These are phyloP conservation scores for Panzeria rudis DNA, from an alignment of 2,888 invertebrate species.

Conservation along the genomic window DNA sequence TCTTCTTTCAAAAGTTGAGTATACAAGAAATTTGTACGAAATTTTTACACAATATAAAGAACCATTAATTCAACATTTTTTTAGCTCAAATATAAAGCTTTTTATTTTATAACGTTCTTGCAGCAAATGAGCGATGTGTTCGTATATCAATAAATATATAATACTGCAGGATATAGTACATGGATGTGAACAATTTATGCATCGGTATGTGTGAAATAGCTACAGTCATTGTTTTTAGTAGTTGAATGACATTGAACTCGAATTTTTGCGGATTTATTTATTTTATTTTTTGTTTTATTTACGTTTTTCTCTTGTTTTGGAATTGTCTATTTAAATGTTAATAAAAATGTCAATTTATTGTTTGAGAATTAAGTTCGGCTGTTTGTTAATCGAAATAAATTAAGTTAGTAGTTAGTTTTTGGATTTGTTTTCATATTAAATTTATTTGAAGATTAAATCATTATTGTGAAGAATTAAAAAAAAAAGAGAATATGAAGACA, in stretches of 20 bases:
- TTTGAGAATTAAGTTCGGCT: conserved; percentile 42
- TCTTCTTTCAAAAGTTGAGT: no score
- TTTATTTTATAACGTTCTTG: no score
- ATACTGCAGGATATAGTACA: not conserved
- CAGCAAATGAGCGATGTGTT: no score
- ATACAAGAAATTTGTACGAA: no score
- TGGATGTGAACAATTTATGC: not conserved
- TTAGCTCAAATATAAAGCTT: no score
- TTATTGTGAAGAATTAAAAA: not conserved
- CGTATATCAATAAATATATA: not conserved
- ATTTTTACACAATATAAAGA: no score
- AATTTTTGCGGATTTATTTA: conserved; percentile 42
- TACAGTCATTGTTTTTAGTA: conserved; percentile 27
- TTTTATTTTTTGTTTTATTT: conserved; percentile 57
- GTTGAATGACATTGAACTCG: conserved; percentile 55
- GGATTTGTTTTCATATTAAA: not conserved
- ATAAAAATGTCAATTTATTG: conserved; percentile 63
- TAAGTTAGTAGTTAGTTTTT: not conserved
- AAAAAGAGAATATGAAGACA: no score
- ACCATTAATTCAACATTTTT: no score
- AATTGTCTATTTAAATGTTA: conserved; percentile 70
- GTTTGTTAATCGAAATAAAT: conserved; percentile 21
- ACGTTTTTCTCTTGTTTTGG: conserved; percentile 35
- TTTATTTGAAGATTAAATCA: conserved; percentile 12
- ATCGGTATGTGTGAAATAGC: conserved; percentile 8